Percentiles rank a stretch among this genome's conserved stretches.
phyloP scores from a whole-genome alignment of 2,888 invertebrate genomes.

The Tricholauxania praeusta region DNA sequence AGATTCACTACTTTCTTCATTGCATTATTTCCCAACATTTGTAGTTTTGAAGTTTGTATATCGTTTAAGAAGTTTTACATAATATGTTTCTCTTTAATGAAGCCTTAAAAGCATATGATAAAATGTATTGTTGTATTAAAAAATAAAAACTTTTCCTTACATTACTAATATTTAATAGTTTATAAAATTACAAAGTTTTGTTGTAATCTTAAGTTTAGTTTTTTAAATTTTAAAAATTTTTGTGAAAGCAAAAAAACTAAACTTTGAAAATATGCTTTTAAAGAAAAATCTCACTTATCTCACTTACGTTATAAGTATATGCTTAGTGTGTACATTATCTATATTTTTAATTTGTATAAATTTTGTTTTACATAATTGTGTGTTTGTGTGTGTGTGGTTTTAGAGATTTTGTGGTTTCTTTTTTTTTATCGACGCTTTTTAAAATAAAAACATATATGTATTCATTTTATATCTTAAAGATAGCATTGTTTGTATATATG shows the following conservation, averaged over 20 bases:
- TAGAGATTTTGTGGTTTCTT: slow-evolving; percentile 35
- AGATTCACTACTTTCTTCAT: too few species aligned
- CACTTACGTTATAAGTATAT: slow-evolving; percentile 6
- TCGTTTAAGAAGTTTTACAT: slow-evolving; percentile 30
- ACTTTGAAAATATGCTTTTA: slow-evolving; percentile 26
- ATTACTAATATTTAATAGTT: slow-evolving; percentile 21
- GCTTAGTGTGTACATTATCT: too few species aligned
- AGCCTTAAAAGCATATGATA: slow-evolving; percentile 13
- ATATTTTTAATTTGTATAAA: too few species aligned
- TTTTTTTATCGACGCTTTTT: slow-evolving; percentile 4
- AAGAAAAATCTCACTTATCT: slow-evolving; percentile 23
- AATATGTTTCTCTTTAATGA: slow-evolving; percentile 26
- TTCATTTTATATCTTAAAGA: slow-evolving; percentile 35
- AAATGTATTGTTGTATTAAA: slow-evolving; percentile 21
- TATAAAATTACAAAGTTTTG: slow-evolving; percentile 23
- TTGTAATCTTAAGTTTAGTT: not conserved
- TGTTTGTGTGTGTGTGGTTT: slow-evolving; percentile 32
- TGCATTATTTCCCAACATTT: slow-evolving; percentile 16
- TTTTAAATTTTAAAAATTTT: slow-evolving; percentile 35
- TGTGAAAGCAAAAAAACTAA: slow-evolving; percentile 33
- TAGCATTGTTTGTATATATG: slow-evolving; percentile 22
- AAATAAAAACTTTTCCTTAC: slow-evolving; percentile 23
- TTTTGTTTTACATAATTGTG: slow-evolving; percentile 1
- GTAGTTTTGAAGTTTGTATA: slow-evolving; percentile 14
- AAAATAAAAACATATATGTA: slow-evolving; percentile 15